Evolutionary conservation across 2,888 invertebrate genomes (phyloP), one percentile per base, ranked within the genome.

Genomic region (Sepioteuthis lessoniana): DNA sequence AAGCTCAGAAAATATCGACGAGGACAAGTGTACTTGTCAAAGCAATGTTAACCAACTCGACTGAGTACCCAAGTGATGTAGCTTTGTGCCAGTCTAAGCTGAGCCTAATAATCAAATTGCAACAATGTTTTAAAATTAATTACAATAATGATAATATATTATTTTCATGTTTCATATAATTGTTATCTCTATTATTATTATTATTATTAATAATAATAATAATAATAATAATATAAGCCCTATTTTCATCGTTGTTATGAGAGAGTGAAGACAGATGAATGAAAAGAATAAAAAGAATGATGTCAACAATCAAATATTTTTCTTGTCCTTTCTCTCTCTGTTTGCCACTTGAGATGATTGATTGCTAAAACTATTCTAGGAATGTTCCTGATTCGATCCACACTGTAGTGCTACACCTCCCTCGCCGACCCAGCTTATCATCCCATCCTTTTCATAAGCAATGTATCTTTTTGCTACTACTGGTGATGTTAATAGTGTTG

Each of bases 271-370:
- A 19, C n/a, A 76, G 76, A 76, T 76, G 76, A 76, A 76, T 76
- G n/a, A 76, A 76, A 76, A 76, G n/a, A 76, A 76, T 76, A 76
- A 76, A 76, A 76, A 35, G 76, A 60, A 76, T 76, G 76, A n/a
- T 76, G 35, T 76, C n/a, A n/a, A n/a, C 76, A 60, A 60, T 31
- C 4, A 31, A 5, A 5, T n/a, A 76, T n/a, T n/a, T n/a, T 76
- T 76, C 76, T 76, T 76, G 3, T 31, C 7, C 16, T 4, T 31
- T 31, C 76, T n/a, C 76, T 10, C 76, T 60, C 31, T 4, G 28
- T 16, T 76, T 76, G 4, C n/a, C n/a, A 76, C 76, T 76, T 76
- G 76, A 76, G 76, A 76, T 76, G 76, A 76, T 76, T 76, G 76
- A 76, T 76, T 76, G 76, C 76, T 76, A 35, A 13, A 76, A 76